Evolutionary conservation across 1,140 invertebrate species (phyloP), one percentile per base, ranked within the genome.

Genomic region (Drosophila tani): DNA sequence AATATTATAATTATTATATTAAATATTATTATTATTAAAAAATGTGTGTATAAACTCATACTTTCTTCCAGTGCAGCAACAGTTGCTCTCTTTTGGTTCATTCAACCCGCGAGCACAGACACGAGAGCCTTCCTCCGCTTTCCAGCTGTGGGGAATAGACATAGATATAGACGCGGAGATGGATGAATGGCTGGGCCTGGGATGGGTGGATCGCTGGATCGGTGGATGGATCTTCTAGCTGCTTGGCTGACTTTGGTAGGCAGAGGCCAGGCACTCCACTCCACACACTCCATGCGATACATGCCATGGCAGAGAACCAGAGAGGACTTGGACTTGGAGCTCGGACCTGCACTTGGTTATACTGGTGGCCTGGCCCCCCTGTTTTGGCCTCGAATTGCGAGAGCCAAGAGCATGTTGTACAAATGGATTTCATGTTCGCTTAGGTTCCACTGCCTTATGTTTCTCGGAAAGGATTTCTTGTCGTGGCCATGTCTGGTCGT

Each of bases 391-490:
- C 60, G 71, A 80, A 78, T 74, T 80, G 84, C 81, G 59, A 80
- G 66, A 53, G 75, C 64, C 79, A 60, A 78, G 77, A 82, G 81
- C 83, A 81, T 88, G 84, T 90, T 88, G 84, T 84, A 88, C 84
- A 88, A 88, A 88, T 88, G 84, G 78, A 79, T 79, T 88, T 88
- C 81, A 88, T 90, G 84, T 88, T 75, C 79, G 53, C 14, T 56
- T 40, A 41, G 53, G 35, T 40, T 41, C 15, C 40, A 66, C 75
- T 79, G 82, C 82, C 75, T 86, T 88, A 88, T 88, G 84, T 88
- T 88, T 88, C 84, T 88, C 63, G 84, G 84, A 88, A 88, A 88
- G 84, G 84, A 88, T 88, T 88, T 67, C 84, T 88, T 88, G 84
- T 90, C 84, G 75, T 88, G 85, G 84, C 84, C 84, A 90, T 82